These are phyloP conservation scores for Crocallis elinguaria DNA, from an alignment of 2,888 invertebrate genomes.

Conservation along the genomic window DNA sequence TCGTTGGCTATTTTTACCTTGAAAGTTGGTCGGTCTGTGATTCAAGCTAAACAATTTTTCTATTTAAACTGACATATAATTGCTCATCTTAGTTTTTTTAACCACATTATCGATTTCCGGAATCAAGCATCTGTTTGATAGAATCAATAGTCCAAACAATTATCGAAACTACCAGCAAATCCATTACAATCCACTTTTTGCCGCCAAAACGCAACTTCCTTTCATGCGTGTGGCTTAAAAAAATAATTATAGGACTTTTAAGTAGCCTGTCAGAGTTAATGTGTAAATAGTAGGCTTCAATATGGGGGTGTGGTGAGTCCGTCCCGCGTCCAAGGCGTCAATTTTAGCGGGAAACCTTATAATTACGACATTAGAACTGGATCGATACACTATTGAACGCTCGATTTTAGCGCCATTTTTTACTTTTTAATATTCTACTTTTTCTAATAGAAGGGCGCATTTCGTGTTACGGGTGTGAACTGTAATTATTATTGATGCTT, in stretches of 20 bases:
- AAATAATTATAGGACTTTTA: constrained; percentile 79
- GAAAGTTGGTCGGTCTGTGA: no score
- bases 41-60: no score
- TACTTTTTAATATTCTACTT: constrained; percentile 24
- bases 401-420: constrained; percentile 57
- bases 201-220: constrained; percentile 52
- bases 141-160: constrained; percentile 63
- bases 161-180: constrained; percentile 68
- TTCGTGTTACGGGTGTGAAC: constrained; percentile 42
- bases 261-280: constrained; percentile 81
- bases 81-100: not conserved
- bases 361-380: constrained; percentile 79
- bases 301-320: constrained; percentile 42
- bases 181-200: constrained; percentile 69
- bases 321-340: constrained; percentile 66
- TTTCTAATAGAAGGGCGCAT: constrained; percentile 55
- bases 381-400: constrained; percentile 78
- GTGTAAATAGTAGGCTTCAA: constrained; percentile 79
- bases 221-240: constrained; percentile 65
- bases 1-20: no score
- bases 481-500: constrained; percentile 70
- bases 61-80: no score
- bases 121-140: constrained; percentile 63
- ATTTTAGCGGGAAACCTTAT: constrained; percentile 73
- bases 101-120: constrained; percentile 44